These are phyloP conservation scores for Pardalotus punctatus DNA, from an alignment of 2,113 vertebrate species.

Conservation along the genomic window DNA sequence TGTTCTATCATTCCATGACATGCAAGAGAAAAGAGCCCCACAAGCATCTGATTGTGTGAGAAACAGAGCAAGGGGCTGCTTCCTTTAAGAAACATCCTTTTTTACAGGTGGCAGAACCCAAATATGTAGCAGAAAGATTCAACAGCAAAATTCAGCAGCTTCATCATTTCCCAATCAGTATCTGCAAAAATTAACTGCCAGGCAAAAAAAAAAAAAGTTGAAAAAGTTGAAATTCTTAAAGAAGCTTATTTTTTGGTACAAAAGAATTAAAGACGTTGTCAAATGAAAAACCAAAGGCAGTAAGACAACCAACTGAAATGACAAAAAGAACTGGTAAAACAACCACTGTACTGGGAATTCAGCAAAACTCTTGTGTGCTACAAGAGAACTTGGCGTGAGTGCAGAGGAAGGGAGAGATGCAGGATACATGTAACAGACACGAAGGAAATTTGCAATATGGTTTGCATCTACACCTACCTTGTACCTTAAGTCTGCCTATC, in stretches of 20 bases:
- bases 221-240: background rate
- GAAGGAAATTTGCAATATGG: background rate
- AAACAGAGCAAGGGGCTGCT: background rate
- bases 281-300: background rate
- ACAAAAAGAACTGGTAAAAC: background rate
- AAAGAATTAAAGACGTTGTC: background rate
- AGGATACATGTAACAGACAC: background rate
- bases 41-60: background rate
- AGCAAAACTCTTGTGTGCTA: background rate
- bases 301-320: background rate
- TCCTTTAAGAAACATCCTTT: background rate
- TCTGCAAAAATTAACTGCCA: background rate
- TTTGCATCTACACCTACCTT: background rate
- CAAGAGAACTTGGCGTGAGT: background rate
- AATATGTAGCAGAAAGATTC: background rate
- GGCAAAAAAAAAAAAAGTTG: background rate
- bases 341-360: background rate
- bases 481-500: background rate
- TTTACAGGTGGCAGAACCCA: background rate
- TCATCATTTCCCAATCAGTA: background rate
- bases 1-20: rapidly evolving
- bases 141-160: background rate
- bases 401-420: background rate
- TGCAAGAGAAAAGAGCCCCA: background rate
- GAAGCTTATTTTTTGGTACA: background rate